phyloP scores from a whole-genome alignment of 2,888 invertebrate genomes.

The Eledone cirrhosa region DNA sequence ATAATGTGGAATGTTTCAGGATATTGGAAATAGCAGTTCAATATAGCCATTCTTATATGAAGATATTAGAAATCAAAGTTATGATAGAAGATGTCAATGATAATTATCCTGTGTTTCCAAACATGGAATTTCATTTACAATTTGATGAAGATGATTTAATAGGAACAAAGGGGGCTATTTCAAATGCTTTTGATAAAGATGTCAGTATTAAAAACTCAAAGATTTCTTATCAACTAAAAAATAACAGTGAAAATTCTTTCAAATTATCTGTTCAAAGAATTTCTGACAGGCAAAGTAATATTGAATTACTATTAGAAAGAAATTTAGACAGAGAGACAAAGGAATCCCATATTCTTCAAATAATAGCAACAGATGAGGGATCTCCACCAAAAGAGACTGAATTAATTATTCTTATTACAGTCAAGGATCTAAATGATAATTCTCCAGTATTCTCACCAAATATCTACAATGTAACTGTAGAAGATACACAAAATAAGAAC shows the following conservation, averaged over 20 bases:
- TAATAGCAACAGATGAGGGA: conserved; percentile 47
- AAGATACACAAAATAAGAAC: background rate
- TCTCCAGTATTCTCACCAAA: conserved; percentile 42
- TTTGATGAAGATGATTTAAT: too few relatives aligned
- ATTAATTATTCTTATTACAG: conserved; percentile 27
- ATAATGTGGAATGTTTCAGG: too few relatives aligned
- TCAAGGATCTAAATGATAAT: conserved; percentile 46
- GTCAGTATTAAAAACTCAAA: conserved; percentile 37
- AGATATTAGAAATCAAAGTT: too few relatives aligned
- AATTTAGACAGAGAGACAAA: conserved; percentile 45
- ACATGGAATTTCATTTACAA: too few relatives aligned
- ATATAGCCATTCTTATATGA: too few relatives aligned
- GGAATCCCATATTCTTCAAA: conserved; percentile 41
- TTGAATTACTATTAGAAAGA: conserved; percentile 41
- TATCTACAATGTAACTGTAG: conserved; percentile 40
- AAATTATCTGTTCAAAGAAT: conserved; percentile 38
- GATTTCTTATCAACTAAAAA: conserved; percentile 41
- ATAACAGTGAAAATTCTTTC: conserved; percentile 40
- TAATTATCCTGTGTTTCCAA: too few relatives aligned
- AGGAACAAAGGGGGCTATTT: too few relatives aligned
- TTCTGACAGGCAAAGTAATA: conserved; percentile 44
- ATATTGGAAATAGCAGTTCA: too few relatives aligned
- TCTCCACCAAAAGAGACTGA: conserved; percentile 33
- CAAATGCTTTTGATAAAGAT: conserved; percentile 37
- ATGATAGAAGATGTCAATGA: too few relatives aligned